Evolutionary conservation across 2,797 vertebrate genomes (phyloP), one percentile per base, ranked within the genome.

Genomic region (Parauchenoglanis ngamensis): DNA sequence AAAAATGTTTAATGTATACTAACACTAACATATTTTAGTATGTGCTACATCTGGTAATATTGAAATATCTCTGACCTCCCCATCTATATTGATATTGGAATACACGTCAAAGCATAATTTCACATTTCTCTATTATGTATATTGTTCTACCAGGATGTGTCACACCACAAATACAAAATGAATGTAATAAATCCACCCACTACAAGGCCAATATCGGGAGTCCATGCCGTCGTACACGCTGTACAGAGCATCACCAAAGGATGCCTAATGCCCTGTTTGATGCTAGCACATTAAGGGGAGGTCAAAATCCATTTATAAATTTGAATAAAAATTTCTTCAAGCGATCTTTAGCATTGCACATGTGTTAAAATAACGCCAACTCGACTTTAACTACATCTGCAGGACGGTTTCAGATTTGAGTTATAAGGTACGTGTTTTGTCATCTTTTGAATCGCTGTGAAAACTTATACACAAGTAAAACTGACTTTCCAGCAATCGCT

Each of bases 131-230:
- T 11, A 31, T 19, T 3, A 10, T 11, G 17, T 78, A 57, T 57
- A 35, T 56, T 35, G 76, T 78, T 35, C 28, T 57, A 56, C 52
- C 52, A 78, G 15, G 75, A 28, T 19, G 52, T 35, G n/a, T 56
- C 75, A 78, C 28, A 57, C n/a, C 7, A 17, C 8, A 78, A 56
- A 17, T 35, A 35, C 54, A 57, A 78, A 79, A 79, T 40, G 10
- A 35, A 56, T 67, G 23, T 6, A n/a, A 70, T 65, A 82, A 52
- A 35, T n/a, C 59, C 3, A 10, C 56, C 77, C n/a, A 84, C 73
- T 54, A 52, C 63, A 87, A 79, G 70, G 68, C 75, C 28, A 79
- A 72, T 35, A 70, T 40, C 72, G 35, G 31, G 4, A 44, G 78
- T 4, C 44, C 23, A n/a, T 25, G n/a, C 21, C 61, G 68, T 56